Conservation (phyloP, 2,797 vertebrate species). For the Tinamus major region DNA sequence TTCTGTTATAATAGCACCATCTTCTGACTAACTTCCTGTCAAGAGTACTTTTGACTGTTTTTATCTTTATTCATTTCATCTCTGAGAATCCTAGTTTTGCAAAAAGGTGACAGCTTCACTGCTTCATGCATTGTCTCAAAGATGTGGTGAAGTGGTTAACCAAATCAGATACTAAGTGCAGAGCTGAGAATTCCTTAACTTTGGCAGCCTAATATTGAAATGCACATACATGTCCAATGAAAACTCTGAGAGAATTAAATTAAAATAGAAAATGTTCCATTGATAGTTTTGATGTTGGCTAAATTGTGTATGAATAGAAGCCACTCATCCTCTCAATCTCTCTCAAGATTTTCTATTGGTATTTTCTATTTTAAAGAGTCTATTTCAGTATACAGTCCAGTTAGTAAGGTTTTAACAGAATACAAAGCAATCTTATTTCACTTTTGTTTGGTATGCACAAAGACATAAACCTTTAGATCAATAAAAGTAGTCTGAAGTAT, state of each 20-base stretch:
- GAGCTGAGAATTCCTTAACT: background rate
- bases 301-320: background rate
- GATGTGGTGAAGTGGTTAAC: background rate
- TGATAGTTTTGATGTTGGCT: slow-evolving; percentile 23
- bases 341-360: background rate
- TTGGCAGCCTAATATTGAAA: background rate
- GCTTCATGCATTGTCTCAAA: background rate
- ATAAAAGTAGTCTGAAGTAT: background rate
- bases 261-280: slow-evolving; percentile 21
- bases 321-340: background rate
- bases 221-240: background rate
- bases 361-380: background rate
- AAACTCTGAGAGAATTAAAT: background rate
- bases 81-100: background rate
- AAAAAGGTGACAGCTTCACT: background rate
- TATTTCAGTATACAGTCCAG: background rate
- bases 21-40: slow-evolving; percentile 19
- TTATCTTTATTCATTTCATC: background rate
- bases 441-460: background rate
- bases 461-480: background rate
- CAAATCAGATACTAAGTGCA: background rate
- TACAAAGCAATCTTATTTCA: background rate
- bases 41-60: background rate
- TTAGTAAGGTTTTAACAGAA: background rate
- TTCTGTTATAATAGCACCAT: slow-evolving; percentile 48